Conservation (phyloP, 2,113 vertebrate species). For the Chrysemys picta region DNA sequence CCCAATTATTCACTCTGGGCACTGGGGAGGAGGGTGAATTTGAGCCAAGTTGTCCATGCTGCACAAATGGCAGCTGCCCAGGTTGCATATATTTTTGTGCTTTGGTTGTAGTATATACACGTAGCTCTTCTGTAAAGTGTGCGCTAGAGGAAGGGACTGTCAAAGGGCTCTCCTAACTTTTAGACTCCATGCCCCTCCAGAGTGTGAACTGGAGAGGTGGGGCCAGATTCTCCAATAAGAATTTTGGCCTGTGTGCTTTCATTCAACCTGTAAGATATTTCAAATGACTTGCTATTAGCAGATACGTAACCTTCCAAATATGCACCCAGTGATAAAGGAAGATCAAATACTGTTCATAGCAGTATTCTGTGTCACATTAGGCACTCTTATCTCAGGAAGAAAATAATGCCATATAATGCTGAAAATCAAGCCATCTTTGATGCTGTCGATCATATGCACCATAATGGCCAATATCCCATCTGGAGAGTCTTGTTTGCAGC, state of each 20-base stretch:
- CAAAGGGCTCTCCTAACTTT: not conserved
- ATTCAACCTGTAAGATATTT: not conserved
- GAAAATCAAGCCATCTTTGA: not conserved
- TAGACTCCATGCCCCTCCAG: not conserved
- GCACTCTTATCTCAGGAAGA: not conserved
- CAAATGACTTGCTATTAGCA: not conserved
- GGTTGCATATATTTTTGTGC: not conserved
- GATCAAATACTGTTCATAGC: not conserved
- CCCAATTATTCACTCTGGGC: not conserved
- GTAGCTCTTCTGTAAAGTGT: not conserved
- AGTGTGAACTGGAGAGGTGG: not conserved
- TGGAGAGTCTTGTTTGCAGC: slow-evolving; percentile 21
- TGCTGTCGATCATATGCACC: not conserved
- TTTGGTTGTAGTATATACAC: not conserved
- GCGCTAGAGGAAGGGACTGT: not conserved
- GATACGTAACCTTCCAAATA: not conserved
- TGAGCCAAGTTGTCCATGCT: not conserved
- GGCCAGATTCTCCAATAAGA: not conserved
- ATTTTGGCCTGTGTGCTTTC: not conserved
- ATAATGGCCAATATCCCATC: not conserved
- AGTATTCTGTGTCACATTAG: not conserved
- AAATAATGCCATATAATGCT: not conserved
- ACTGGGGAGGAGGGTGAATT: not conserved
- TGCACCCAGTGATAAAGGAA: accelerated
- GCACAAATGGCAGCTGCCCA: not conserved